Percentiles rank a stretch among this genome's conserved stretches.
Conservation (phyloP, 2,888 invertebrate species). For the Megastigmus dorsalis region DNA sequence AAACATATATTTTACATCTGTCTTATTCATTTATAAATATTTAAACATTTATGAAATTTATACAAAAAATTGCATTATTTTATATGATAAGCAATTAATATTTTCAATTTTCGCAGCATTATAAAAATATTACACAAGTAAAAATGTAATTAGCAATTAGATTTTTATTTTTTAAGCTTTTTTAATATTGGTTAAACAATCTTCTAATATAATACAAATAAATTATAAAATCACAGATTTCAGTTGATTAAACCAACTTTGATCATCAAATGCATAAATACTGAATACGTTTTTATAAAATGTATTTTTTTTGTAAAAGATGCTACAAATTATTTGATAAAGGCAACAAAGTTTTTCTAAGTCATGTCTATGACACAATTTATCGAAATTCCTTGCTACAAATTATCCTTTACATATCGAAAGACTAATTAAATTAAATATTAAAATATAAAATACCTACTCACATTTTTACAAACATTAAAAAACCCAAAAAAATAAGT, state of each 20-base stretch:
- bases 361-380: constrained; percentile 27
- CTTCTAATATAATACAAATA: not conserved
- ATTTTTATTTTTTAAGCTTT: constrained; percentile 11
- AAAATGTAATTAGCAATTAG: constrained; percentile 5
- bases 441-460: constrained; percentile 43
- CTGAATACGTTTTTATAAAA: constrained; percentile 9
- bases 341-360: constrained; percentile 25
- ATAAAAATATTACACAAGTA: constrained; percentile 3
- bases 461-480: constrained; percentile 43
- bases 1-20: constrained; percentile 1
- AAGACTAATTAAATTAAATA: constrained; percentile 47
- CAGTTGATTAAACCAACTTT: constrained; percentile 2
- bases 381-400: constrained; percentile 38
- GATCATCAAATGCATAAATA: not conserved
- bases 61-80: not conserved
- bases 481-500: constrained; percentile 21
- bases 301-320: not conserved
- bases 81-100: not conserved
- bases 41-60: not conserved
- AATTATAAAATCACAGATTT: not conserved
- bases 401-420: constrained; percentile 54
- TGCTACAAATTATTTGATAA: constrained; percentile 26
- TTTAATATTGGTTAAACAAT: constrained; percentile 17
- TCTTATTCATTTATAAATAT: not conserved
- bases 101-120: constrained; percentile 22